A percentile compares a stretch with the other conserved stretches of the same genome.
Conservation (phyloP, 2,797 vertebrate genomes). For the Gallirallus australis region DNA sequence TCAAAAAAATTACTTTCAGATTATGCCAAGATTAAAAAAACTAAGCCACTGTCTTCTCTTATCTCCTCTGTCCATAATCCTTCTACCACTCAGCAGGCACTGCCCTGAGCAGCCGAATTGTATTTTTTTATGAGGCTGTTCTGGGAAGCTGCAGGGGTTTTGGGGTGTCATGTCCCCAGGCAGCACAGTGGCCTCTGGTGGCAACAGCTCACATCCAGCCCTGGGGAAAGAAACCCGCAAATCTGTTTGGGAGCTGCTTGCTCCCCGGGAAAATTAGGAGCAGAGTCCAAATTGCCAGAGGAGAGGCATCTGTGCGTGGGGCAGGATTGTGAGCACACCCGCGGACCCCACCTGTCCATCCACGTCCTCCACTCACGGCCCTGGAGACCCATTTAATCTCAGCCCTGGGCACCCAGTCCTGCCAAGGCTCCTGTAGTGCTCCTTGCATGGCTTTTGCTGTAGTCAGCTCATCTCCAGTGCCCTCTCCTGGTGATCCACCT, state of each 20-base stretch:
- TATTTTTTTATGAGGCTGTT: neutral
- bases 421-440: fast-evolving
- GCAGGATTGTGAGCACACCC: neutral
- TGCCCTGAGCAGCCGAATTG: neutral
- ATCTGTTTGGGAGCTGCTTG: neutral
- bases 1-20: neutral
- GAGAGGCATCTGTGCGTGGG: fast-evolving
- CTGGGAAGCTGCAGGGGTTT: neutral
- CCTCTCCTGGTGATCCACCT: neutral
- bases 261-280: neutral
- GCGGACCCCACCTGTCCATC: fast-evolving
- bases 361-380: fast-evolving
- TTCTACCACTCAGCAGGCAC: fast-evolving
- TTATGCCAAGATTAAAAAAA: neutral
- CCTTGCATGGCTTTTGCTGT: fast-evolving
- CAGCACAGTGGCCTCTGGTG: conserved; percentile 15
- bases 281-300: neutral
- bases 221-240: neutral
- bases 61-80: neutral
- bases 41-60: neutral
- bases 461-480: neutral
- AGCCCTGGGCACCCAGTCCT: neutral
- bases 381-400: neutral
- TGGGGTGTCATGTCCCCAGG: neutral
- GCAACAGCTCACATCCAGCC: neutral